Base-by-base conservation (phyloP, 1,140 invertebrate genomes). In the Druon quercuslanigerum region DNA sequence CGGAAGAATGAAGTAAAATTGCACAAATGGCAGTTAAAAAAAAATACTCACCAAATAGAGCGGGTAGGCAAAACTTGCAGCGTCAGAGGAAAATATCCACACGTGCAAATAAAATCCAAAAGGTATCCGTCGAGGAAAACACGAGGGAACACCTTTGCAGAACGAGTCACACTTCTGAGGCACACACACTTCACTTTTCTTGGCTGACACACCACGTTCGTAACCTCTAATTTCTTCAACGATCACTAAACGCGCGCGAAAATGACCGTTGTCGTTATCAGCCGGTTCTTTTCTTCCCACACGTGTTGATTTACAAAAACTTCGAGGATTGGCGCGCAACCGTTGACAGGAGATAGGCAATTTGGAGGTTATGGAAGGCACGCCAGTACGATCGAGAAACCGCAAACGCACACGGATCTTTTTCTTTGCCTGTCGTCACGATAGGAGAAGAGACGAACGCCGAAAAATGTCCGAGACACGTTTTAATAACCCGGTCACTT, bases 281-380 rank as follows among this genome's bases (percentile, higher is more conserved):
- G 52, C 52, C 46, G 73, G 71, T 75, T 75, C 77, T 57, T 78
- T 79, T 74, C 72, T 76, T 76, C 50, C 71, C 57, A 72, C 71
- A 72, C 71, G 50, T 51, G 71, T 50, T 17, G n/a, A 51, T 40
- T 52, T 54, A 77, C 33, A 54, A 25, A 83, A 73, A 75, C 16
- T 50, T 33, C 33, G 56, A 13, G 73, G 56, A 74, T 75, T 81
- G 77, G 73, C 81, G 77, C 72, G 78, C 79, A 77, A 33, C 33
- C 17, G 78, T 75, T 80, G 80, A 79, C 80, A 83, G 78, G 57
- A 74, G 56, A 60, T 74, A 17, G 52, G 54, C 73, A 72, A 20
- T 79, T 83, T 82, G 17, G 80, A 85, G 83, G 84, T 85, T 83
- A 82, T 81, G 82, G 76, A 80, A 77, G 78, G 76, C 56, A 70